Evolutionary conservation across 2,888 invertebrate species (phyloP).

Genomic region (Ichneumoninae sp.): DNA sequence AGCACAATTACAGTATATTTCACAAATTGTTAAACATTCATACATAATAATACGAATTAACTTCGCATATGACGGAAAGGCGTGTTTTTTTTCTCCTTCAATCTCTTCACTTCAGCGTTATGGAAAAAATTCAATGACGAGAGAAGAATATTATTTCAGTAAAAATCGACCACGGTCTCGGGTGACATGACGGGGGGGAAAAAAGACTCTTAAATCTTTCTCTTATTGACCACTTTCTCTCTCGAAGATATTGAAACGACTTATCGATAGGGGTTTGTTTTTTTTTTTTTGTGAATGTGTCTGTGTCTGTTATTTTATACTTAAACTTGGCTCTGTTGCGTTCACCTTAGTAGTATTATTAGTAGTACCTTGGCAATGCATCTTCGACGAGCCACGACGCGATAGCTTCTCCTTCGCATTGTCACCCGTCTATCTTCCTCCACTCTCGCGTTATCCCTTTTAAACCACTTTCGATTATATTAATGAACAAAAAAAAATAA

Average conservation of each 20-base stretch:
- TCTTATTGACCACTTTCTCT: slow-evolving; percentile 26
- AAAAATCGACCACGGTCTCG: slow-evolving; percentile 55
- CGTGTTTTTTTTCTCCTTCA: slow-evolving; percentile 48
- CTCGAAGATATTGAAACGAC: slow-evolving; percentile 55
- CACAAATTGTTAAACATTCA: slow-evolving; percentile 85
- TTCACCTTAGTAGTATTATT: slow-evolving; percentile 66
- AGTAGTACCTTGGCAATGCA: slow-evolving; percentile 80
- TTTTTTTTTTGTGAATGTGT: slow-evolving; percentile 32
- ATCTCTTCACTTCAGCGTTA: slow-evolving; percentile 58
- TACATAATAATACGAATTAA: slow-evolving; percentile 81
- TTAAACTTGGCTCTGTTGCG: slow-evolving; percentile 54
- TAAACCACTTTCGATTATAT: slow-evolving; percentile 12
- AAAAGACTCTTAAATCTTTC: slow-evolving; percentile 26
- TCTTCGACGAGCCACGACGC: slow-evolving; percentile 72
- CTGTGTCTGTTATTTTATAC: slow-evolving; percentile 41
- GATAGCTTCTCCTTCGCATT: slow-evolving; percentile 59
- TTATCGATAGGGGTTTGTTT: slow-evolving; percentile 42
- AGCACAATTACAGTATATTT: slow-evolving; percentile 86
- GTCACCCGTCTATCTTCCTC: slow-evolving; percentile 29
- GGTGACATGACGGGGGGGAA: slow-evolving; percentile 9
- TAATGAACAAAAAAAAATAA: slow-evolving; percentile 39
- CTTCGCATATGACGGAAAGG: slow-evolving; percentile 70
- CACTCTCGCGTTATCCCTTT: slow-evolving; percentile 45
- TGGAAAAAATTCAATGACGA: slow-evolving; percentile 54
- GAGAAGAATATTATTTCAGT: slow-evolving; percentile 50